phyloP scores from a whole-genome alignment of 2,797 vertebrate genomes.

The Merluccius polli region DNA sequence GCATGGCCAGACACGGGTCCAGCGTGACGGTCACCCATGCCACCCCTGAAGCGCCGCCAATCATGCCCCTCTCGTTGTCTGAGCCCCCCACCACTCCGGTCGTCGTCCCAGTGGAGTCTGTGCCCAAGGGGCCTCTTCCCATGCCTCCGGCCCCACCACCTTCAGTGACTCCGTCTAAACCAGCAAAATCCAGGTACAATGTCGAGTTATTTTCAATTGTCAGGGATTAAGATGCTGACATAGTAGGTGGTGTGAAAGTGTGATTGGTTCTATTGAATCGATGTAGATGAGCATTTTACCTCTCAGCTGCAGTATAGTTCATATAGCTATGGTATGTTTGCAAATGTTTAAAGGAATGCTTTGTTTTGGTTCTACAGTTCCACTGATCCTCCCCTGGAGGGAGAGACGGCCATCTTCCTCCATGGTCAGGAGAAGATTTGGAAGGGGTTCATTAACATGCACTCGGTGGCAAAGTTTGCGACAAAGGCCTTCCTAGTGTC shows the following conservation, averaged over 20 bases:
- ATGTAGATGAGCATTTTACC: not conserved
- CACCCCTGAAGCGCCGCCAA: constrained; percentile 50
- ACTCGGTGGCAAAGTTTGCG: constrained; percentile 95
- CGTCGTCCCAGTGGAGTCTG: constrained; percentile 43
- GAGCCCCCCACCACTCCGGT: constrained; percentile 25
- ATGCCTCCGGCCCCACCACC: constrained; percentile 63
- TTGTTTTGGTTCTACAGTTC: not conserved
- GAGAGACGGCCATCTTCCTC: constrained; percentile 89
- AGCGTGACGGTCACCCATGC: constrained; percentile 33
- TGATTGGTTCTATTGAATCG: not conserved
- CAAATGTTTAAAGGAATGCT: not conserved
- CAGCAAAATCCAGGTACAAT: constrained; percentile 54
- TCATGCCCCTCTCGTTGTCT: constrained; percentile 5
- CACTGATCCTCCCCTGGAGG: constrained; percentile 81
- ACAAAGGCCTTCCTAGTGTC: constrained; percentile 98
- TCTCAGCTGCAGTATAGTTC: not conserved
- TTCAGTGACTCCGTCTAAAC: constrained; percentile 37
- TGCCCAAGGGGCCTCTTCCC: constrained; percentile 50
- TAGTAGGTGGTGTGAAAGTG: not conserved
- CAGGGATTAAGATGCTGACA: too few relatives aligned
- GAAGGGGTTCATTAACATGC: constrained; percentile 99
- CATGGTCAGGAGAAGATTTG: constrained; percentile 92
- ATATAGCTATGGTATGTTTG: not conserved
- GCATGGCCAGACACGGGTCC: constrained; percentile 77
- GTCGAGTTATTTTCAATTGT: not conserved